Evolutionary conservation across 2,113 vertebrate species (phyloP), one percentile per base, ranked within the genome.

Genomic region (Xenopus borealis): DNA sequence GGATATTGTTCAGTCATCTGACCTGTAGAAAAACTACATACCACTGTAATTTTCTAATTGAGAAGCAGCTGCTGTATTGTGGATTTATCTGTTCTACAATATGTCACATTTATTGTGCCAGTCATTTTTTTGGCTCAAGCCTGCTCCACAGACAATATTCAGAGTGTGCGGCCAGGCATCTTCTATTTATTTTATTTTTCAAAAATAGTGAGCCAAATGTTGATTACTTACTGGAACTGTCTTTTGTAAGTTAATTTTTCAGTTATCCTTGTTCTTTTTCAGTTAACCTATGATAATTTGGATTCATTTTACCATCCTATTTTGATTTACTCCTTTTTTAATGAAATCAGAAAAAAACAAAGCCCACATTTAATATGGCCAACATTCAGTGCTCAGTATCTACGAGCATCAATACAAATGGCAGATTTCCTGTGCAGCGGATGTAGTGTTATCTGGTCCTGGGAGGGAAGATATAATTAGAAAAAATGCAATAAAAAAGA

Each of bases 51-150:
- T 83, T 84, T 79, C 82, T 79, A 82, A 57, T 80, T 69, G 81
- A 83, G 78, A 62, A 81, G 83, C 86, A 82, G 82, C 81, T 84
- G 81, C 82, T 84, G 73, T 33, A 83, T 80, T 10, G 84, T 81
- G 80, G 80, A 80, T 85, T 75, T 77, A 85, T 79, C 80, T 80
- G 52, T 72, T 72, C 85, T 82, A 78, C 87, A 87, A 79, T 83
- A 83, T 86, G 85, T 70, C 85, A 80, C 33, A 70, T 58, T 75
- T 82, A 83, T 83, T 82, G 86, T 82, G 82, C 86, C 88, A 86
- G 80, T 84, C 81, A 76, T 59, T 79, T 81, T n/a, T 85, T 80
- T 86, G 86, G 85, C 85, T 86, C 73, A 3, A 79, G 73, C n/a
- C 40, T 80, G 83, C 85, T 82, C 83, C 71, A 78, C 71, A 85